Base-by-base conservation (phyloP, 2,888 invertebrate genomes). In the Drosophila rellima region DNA sequence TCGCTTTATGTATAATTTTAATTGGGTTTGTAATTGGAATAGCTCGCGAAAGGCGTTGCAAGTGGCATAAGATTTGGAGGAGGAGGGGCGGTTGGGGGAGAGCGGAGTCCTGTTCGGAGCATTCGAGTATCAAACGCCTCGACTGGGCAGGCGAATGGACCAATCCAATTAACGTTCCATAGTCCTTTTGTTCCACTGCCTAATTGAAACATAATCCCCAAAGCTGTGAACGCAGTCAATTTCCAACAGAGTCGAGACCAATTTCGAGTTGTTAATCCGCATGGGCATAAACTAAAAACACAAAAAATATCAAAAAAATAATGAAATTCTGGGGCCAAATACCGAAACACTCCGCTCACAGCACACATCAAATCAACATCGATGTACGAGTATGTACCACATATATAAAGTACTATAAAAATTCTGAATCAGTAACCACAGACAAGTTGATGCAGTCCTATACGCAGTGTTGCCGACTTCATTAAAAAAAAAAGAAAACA, bases 121-220 rank as follows among this genome's bases (percentile, higher is more conserved):
- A 44, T 20, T 54, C 48, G 50, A 44, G 23, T 44, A 59, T n/a
- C 26, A 39, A 18, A 15, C 20, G 8, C n/a, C 17, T 26, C 17
- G 35, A 8, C 44, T 54, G 13, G 35, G 23, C 52, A 17, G 20
- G 40, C 59, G 29, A 33, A 48, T 50, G 59, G 35, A 44, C 37
- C 55, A 61, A 62, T 67, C 59, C 67, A 75, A 74, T 74, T 67
- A 75, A 39, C 61, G 47, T 23, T 18, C 47, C 62, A 31, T 13
- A 47, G 47, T 57, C 31, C 57, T 64, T 64, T 70, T 64, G 54
- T 67, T 65, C 59, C 59, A 60, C 57, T 48, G 60, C 44, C 56
- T 71, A 82, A 86, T 83, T 81, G 83, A 81, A 86, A 77, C 65
- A 72, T 78, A 72, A 82, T 78, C 74, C 78, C 52, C 48, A 54